Base-by-base conservation (phyloP, 2,888 invertebrate genomes). In the Volucella bombylans region DNA sequence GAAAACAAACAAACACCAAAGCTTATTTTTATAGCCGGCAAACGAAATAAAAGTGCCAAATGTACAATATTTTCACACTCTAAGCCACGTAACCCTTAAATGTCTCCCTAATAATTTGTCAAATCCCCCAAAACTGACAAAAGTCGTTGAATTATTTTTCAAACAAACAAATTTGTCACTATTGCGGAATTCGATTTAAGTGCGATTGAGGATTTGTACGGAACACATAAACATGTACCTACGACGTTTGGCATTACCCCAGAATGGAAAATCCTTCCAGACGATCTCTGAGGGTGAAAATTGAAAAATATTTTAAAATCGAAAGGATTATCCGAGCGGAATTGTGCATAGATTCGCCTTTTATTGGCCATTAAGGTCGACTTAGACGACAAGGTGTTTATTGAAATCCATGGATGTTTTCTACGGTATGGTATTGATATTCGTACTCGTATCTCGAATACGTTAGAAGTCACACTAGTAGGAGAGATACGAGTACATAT, bases 291-390 rank as follows among this genome's bases (percentile, higher is more conserved):
- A 50, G 79, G 83, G 83, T 74, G 64, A 55, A 71, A 83, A 79
- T 65, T 83, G 83, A 76, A 83, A 74, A 83, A 79, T 76, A 71
- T 79, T 83, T 83, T 76, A 83, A 83, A 83, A 79, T 79, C 79
- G 74, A 79, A 83, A 74, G 83, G 83, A 83, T 83, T 79, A 83
- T 83, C 83, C 83, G 54, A 79, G 49, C 52, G 67, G 71, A 79
- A 76, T 67, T 76, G 83, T 76, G 79, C 74, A 83, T 79, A 76
- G 79, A 91, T 90, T 90, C 90, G 89, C 88, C 90, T 91, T 90
- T 90, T 91, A 90, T 91, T 90, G 90, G 90, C 90, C 90, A 90
- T 90, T 90, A 91, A 91, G 89, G 89, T 79, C 89, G 91, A 90
- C 91, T 90, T 90, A 91, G 90, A 74, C 65, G 83, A 83, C 83